These are phyloP conservation scores for Notoglanidium macrostoma DNA, from an alignment of 2,797 vertebrate genomes.

Conservation along the genomic window DNA sequence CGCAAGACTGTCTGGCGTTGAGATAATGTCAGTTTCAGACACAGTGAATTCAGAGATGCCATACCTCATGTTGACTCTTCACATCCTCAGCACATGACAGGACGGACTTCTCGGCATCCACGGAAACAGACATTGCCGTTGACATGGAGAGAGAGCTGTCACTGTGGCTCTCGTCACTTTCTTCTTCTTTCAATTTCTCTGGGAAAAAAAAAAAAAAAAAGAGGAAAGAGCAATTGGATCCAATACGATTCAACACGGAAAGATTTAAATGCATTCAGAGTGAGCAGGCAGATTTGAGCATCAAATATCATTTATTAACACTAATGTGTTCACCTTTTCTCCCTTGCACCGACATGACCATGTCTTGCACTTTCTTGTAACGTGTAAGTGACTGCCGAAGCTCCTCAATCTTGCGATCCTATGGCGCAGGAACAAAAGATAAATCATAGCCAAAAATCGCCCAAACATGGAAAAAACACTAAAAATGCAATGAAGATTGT, in stretches of 20 bases:
- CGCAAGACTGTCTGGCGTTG: not conserved
- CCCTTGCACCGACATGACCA: conserved; percentile 85
- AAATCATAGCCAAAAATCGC: not conserved
- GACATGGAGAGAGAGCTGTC: conserved; percentile 74
- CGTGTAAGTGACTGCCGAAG: conserved; percentile 87
- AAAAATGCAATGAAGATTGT: not conserved
- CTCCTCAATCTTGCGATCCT: conserved; percentile 98
- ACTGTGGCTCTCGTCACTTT: conserved; percentile 73
- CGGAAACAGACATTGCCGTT: conserved; percentile 64
- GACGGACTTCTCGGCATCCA: conserved; percentile 77
- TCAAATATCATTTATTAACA: not conserved
- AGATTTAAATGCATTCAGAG: not conserved
- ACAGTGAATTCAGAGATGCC: not conserved
- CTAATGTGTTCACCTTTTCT: conserved; percentile 80
- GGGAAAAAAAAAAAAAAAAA: conserved; percentile 37
- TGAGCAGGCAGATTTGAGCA: not conserved
- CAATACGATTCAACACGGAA: not conserved
- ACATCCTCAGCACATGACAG: conserved; percentile 72
- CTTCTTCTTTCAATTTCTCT: conserved; percentile 80
- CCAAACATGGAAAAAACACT: not conserved
- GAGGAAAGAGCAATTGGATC: not conserved
- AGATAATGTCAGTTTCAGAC: not conserved
- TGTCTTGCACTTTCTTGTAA: conserved; percentile 95
- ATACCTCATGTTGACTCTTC: conserved; percentile 82
- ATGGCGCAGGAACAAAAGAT: conserved; percentile 19